A percentile compares a stretch with the other conserved stretches of the same genome.
These are phyloP conservation scores for Dolichallabes microphthalmus DNA, from an alignment of 2,113 vertebrate species.

Conservation along the genomic window DNA sequence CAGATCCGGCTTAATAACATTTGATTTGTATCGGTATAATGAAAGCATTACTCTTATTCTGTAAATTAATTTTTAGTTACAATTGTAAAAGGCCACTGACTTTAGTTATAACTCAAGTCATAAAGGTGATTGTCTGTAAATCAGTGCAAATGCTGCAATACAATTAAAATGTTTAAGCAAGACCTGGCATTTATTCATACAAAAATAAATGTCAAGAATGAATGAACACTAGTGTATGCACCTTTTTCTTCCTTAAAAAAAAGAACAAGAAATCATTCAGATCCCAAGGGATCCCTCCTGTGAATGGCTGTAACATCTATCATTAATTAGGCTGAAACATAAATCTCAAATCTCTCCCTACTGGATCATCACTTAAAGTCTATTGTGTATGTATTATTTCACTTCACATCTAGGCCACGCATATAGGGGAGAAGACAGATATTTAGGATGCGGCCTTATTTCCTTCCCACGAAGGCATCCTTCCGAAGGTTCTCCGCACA, in stretches of 20 bases:
- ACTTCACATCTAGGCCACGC: neutral
- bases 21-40: neutral
- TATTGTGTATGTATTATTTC: neutral
- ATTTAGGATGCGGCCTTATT: constrained; percentile 14
- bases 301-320: neutral
- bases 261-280: neutral
- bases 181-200: neutral
- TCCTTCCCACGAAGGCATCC: neutral
- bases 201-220: neutral
- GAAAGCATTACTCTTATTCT: neutral
- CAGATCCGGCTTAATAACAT: neutral
- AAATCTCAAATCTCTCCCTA: constrained; percentile 1
- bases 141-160: neutral
- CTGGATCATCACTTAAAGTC: neutral
- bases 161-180: neutral
- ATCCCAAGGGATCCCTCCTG: neutral
- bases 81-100: too few species aligned
- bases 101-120: neutral
- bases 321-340: neutral
- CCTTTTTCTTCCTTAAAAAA: neutral
- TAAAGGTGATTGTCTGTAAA: neutral
- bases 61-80: neutral
- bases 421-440: neutral
- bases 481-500: neutral
- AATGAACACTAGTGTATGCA: neutral